Evolutionary conservation across 2,888 invertebrate genomes (phyloP).

Genomic region (Plebejus anna): DNA sequence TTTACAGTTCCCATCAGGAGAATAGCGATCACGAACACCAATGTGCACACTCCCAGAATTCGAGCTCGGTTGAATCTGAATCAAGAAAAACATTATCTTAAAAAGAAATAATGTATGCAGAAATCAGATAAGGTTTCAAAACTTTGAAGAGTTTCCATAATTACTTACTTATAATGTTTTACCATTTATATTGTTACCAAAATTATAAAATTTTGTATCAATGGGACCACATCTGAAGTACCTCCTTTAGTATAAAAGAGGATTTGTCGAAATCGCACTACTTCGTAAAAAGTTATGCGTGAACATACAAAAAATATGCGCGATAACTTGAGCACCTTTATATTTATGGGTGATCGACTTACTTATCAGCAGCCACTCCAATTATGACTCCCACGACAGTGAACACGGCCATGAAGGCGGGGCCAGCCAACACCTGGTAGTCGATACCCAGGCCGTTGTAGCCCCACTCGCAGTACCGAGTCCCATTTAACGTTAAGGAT

Average conservation of each 20-base stretch:
- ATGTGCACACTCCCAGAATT: conserved; percentile 86
- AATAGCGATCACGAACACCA: conserved; percentile 90
- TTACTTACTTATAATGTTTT: background rate
- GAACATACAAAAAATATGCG: too few species aligned
- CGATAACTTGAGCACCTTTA: background rate
- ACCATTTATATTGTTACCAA: background rate
- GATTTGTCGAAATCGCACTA: background rate
- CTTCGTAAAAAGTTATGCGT: background rate
- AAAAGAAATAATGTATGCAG: background rate
- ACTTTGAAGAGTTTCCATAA: background rate
- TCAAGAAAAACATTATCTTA: background rate
- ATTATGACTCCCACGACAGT: conserved; percentile 92
- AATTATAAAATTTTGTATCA: background rate
- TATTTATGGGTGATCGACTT: conserved; percentile 39
- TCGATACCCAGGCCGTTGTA: conserved; percentile 95
- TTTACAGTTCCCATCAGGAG: conserved; percentile 91
- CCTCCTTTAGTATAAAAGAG: background rate
- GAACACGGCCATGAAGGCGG: conserved; percentile 94
- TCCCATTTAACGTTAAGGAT: conserved; percentile 84
- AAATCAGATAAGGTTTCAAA: background rate
- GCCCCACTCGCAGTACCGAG: conserved; percentile 92
- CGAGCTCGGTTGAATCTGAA: conserved; percentile 84
- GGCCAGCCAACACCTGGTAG: conserved; percentile 95
- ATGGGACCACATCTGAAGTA: background rate
- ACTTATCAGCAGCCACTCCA: conserved; percentile 90